Conservation (phyloP, 2,797 vertebrate species). For the Cacajao melanocephalus region DNA sequence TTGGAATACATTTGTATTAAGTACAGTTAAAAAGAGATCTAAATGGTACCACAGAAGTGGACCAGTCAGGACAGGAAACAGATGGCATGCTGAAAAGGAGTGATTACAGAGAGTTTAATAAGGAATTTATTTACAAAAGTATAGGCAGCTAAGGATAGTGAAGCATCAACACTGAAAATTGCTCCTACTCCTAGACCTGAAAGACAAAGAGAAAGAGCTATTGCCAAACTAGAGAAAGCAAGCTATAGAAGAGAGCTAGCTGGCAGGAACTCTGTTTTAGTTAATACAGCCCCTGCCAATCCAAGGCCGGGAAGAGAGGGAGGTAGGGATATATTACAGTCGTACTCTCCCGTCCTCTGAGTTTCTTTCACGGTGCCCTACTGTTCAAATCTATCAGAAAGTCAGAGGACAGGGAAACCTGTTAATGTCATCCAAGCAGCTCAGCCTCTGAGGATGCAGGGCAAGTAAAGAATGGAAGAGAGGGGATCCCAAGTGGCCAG, state of each 20-base stretch:
- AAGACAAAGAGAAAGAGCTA: not conserved
- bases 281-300: not conserved
- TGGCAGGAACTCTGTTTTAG: not conserved
- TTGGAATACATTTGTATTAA: conserved; percentile 31
- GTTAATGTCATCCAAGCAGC: not conserved
- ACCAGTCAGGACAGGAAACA: conserved; percentile 5
- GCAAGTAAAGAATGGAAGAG: not conserved
- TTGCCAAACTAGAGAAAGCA: conserved; percentile 39
- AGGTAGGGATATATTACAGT: not conserved
- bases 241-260: not conserved
- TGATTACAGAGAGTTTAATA: conserved; percentile 51
- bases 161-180: conserved; percentile 38
- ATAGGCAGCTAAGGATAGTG: conserved; percentile 11
- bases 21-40: not conserved
- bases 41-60: not conserved
- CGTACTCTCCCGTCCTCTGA: not conserved
- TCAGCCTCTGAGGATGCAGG: not conserved
- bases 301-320: not conserved
- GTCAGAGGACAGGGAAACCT: not conserved
- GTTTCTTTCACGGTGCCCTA: not conserved
- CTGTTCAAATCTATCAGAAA: conserved; percentile 3
- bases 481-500: not conserved
- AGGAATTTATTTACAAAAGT: conserved; percentile 45
- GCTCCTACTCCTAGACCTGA: not conserved
- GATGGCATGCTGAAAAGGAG: conserved; percentile 22